These are phyloP conservation scores for Heptranchias perlo DNA, from an alignment of 2,113 vertebrate genomes.

Conservation along the genomic window DNA sequence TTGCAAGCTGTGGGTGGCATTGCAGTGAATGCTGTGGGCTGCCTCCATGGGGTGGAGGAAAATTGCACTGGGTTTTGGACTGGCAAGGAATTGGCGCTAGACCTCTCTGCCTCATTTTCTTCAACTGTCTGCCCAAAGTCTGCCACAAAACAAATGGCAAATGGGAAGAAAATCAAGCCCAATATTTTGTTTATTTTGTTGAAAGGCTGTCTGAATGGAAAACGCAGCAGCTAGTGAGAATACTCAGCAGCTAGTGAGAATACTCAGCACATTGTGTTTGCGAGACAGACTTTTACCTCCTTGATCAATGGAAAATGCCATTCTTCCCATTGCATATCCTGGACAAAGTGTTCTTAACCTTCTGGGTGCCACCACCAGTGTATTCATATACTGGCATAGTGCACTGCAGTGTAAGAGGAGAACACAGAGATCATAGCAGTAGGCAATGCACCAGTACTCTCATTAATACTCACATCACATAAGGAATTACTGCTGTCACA, in stretches of 20 bases:
- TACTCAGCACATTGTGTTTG: not conserved
- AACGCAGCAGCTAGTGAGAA: not conserved
- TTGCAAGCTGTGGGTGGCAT: too few species aligned
- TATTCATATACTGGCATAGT: not conserved
- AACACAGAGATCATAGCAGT: not conserved
- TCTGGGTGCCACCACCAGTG: not conserved
- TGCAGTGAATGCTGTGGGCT: too few species aligned
- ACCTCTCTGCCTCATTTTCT: too few species aligned
- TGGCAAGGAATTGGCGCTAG: too few species aligned
- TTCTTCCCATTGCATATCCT: not conserved
- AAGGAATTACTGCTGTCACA: not conserved
- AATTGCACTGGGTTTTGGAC: too few species aligned
- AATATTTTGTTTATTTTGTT: not conserved
- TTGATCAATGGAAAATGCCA: not conserved
- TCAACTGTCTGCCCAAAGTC: not conserved
- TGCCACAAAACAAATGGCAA: not conserved
- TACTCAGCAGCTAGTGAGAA: not conserved
- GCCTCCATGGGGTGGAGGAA: too few species aligned
- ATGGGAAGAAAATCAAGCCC: not conserved
- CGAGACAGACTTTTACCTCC: not conserved
- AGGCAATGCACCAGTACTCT: not conserved
- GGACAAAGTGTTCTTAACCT: not conserved
- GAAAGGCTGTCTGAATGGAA: not conserved
- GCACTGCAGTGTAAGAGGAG: not conserved
- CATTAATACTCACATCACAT: not conserved